phyloP scores from a whole-genome alignment of 2,888 invertebrate genomes.

The Amphimallon solstitiale region DNA sequence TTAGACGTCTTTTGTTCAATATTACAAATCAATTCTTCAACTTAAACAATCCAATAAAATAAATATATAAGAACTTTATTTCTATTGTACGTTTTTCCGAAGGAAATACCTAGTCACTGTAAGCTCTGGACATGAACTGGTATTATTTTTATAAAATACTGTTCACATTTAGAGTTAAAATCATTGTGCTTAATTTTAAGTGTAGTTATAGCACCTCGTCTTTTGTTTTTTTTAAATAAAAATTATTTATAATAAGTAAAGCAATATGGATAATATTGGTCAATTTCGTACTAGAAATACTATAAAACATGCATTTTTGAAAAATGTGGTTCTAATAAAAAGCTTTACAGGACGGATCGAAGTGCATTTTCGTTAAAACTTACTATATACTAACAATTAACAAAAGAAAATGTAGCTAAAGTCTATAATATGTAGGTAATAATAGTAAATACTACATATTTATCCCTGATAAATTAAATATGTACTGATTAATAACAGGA shows the following conservation, averaged over 20 bases:
- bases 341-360: conserved; percentile 35
- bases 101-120: too few species aligned
- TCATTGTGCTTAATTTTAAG: too few species aligned
- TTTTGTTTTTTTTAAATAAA: background rate
- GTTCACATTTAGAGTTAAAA: too few species aligned
- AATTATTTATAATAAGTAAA: conserved; percentile 26
- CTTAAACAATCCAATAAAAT: background rate
- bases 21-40: background rate
- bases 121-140: too few species aligned
- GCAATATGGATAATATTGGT: conserved; percentile 12
- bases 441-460: conserved; percentile 31
- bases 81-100: too few species aligned
- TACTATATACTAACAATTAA: conserved; percentile 11
- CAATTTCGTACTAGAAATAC: conserved; percentile 17
- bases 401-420: conserved; percentile 19
- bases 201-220: too few species aligned
- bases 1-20: background rate
- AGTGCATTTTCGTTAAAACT: conserved; percentile 23
- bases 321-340: conserved; percentile 16
- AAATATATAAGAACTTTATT: background rate
- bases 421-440: conserved; percentile 2
- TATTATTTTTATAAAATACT: too few species aligned
- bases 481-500: conserved; percentile 5
- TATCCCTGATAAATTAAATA: conserved; percentile 38
- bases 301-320: conserved; percentile 7